Conservation (phyloP, 2,888 invertebrate species). For the Drosophila falleni region DNA sequence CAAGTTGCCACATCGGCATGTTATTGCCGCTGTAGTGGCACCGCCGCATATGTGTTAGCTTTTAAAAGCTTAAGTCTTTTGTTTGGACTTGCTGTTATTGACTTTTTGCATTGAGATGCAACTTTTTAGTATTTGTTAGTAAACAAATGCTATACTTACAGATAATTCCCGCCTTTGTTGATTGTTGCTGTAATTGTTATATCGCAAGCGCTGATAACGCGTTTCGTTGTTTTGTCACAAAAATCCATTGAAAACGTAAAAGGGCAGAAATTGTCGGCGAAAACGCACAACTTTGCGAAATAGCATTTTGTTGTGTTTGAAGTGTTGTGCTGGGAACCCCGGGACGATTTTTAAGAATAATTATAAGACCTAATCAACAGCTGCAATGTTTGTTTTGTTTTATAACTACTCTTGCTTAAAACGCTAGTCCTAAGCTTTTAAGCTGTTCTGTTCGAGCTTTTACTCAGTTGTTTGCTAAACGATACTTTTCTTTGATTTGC, state of each 20-base stretch:
- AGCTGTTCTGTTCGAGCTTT: conserved; percentile 16
- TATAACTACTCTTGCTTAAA: conserved; percentile 39
- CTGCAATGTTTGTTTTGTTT: conserved; percentile 47
- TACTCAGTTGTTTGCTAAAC: conserved; percentile 18
- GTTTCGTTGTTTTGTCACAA: conserved; percentile 74
- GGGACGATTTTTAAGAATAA: conserved; percentile 1
- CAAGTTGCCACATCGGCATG: not conserved
- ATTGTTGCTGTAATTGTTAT: conserved; percentile 58
- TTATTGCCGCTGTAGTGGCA: not conserved
- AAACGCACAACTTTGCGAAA: conserved; percentile 69
- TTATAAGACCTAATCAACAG: not conserved
- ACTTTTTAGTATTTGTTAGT: not conserved
- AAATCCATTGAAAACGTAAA: conserved; percentile 74
- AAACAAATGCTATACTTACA: conserved; percentile 46
- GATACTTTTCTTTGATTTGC: conserved; percentile 6
- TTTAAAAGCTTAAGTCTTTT: conserved; percentile 32
- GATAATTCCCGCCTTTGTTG: conserved; percentile 55
- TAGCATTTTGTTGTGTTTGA: conserved; percentile 51
- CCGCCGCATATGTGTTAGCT: not conserved
- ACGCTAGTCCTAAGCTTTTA: conserved; percentile 34
- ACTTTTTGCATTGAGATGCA: conserved; percentile 23
- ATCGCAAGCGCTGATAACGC: conserved; percentile 73
- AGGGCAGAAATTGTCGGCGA: conserved; percentile 74
- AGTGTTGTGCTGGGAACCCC: conserved; percentile 21
- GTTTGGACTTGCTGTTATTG: conserved; percentile 24